These are phyloP conservation scores for Melanotaenia boesemani DNA, from an alignment of 2,797 vertebrate genomes.

Conservation along the genomic window DNA sequence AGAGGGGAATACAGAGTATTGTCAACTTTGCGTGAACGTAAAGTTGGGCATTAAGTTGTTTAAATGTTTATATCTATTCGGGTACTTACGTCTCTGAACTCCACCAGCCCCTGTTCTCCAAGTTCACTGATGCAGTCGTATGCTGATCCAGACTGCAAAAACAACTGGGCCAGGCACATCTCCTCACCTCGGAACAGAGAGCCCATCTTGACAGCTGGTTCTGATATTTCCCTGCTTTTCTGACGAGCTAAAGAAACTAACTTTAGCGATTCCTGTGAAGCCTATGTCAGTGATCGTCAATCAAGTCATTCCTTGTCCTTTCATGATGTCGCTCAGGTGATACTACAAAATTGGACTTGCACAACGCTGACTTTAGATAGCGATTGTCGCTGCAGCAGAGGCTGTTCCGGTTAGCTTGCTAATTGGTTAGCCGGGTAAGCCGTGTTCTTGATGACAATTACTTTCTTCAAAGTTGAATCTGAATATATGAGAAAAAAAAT, in stretches of 20 bases:
- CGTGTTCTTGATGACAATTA: slow-evolving; percentile 3
- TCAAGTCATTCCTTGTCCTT: slow-evolving; percentile 6
- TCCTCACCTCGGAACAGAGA: slow-evolving; percentile 91
- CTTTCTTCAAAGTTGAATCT: background rate
- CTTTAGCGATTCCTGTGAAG: background rate
- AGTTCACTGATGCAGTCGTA: slow-evolving; percentile 97
- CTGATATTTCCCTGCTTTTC: background rate
- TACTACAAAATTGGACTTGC: slow-evolving; percentile 1
- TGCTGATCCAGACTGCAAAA: slow-evolving; percentile 94
- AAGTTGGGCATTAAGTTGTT: background rate
- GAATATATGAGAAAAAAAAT: background rate
- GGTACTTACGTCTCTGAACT: slow-evolving; percentile 96
- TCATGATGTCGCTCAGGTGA: slow-evolving; percentile 26
- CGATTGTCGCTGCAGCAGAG: background rate
- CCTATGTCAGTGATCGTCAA: slow-evolving; percentile 6
- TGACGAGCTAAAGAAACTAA: slow-evolving; percentile 40
- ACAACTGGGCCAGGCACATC: slow-evolving; percentile 96
- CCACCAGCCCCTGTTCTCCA: slow-evolving; percentile 94
- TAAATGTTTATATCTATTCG: background rate
- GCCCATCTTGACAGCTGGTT: slow-evolving; percentile 83
- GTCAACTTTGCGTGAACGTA: slow-evolving; percentile 18
- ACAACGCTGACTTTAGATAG: slow-evolving; percentile 36
- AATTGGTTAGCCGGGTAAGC: slow-evolving; percentile 43
- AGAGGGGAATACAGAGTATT: background rate
- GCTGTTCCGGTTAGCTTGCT: slow-evolving; percentile 64